Evolutionary conservation across 2,888 invertebrate species (phyloP).

Genomic region (Lithophane ornitopus): DNA sequence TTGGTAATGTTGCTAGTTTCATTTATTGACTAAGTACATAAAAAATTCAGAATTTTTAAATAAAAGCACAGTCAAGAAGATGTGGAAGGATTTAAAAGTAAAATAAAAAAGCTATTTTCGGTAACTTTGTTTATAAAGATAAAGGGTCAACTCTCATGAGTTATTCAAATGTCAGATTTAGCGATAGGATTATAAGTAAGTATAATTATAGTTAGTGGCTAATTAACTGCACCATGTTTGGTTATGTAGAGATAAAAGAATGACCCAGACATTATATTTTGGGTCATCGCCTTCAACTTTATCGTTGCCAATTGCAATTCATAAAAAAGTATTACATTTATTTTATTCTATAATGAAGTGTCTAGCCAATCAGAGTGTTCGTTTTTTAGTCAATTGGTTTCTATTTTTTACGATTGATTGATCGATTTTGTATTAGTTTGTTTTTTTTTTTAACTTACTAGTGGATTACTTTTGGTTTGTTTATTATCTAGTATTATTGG

Average conservation of each 20-base stretch:
- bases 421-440: conserved; percentile 18
- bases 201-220: neutral
- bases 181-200: neutral
- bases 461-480: neutral
- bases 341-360: conserved; percentile 26
- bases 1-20: neutral
- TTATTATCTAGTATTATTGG: neutral
- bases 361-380: conserved; percentile 7
- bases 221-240: conserved; percentile 27
- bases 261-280: conserved; percentile 43
- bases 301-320: conserved; percentile 36
- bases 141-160: too few relatives aligned
- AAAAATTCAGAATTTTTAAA: neutral
- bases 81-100: neutral
- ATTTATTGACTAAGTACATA: neutral
- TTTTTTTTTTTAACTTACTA: neutral
- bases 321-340: conserved; percentile 33
- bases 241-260: conserved; percentile 14
- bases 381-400: conserved; percentile 35
- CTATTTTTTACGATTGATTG: conserved; percentile 33
- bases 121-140: neutral
- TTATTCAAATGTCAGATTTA: neutral
- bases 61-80: neutral
- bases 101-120: neutral
- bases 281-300: conserved; percentile 43